A percentile compares a stretch with the other conserved stretches of the same genome.
Evolutionary conservation across 2,888 invertebrate species (phyloP).

Genomic region (Coleophora deauratella): DNA sequence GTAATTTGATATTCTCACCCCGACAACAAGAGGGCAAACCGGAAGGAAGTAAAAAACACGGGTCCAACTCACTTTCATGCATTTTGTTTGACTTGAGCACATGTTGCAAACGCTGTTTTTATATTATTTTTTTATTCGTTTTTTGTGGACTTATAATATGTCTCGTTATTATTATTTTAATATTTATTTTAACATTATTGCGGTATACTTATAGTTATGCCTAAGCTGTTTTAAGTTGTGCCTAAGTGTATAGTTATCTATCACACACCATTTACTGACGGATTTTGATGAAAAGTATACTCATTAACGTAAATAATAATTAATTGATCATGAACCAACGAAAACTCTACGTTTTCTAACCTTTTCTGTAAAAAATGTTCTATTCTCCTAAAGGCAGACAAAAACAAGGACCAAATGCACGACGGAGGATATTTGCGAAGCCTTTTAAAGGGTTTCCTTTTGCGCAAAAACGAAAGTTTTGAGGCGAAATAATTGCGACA

Average conservation of each 20-base stretch:
- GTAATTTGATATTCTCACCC: slow-evolving; percentile 69
- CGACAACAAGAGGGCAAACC: slow-evolving; percentile 59
- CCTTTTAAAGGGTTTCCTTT: slow-evolving; percentile 51
- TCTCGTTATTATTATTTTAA: no score
- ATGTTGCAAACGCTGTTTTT: slow-evolving; percentile 43
- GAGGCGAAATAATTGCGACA: slow-evolving; percentile 48
- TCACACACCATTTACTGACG: no score
- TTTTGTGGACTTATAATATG: slow-evolving; percentile 13
- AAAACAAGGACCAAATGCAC: slow-evolving; percentile 21
- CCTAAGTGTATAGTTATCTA: no score
- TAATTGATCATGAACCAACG: no score
- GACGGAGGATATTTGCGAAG: slow-evolving; percentile 63
- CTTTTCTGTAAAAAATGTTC: no score
- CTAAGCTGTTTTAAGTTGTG: no score
- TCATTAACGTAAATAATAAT: no score
- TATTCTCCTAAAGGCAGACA: neutral
- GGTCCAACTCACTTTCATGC: slow-evolving; percentile 64
- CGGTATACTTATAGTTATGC: no score
- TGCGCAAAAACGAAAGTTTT: slow-evolving; percentile 59
- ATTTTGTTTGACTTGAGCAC: slow-evolving; percentile 50
- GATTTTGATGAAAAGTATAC: no score
- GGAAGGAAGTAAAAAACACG: slow-evolving; percentile 70
- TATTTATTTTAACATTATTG: no score
- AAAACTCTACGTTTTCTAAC: no score
- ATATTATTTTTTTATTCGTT: no score